Percentiles rank a stretch among this genome's conserved stretches.
phyloP scores from a whole-genome alignment of 2,888 invertebrate genomes.

The Folsomia candida region DNA sequence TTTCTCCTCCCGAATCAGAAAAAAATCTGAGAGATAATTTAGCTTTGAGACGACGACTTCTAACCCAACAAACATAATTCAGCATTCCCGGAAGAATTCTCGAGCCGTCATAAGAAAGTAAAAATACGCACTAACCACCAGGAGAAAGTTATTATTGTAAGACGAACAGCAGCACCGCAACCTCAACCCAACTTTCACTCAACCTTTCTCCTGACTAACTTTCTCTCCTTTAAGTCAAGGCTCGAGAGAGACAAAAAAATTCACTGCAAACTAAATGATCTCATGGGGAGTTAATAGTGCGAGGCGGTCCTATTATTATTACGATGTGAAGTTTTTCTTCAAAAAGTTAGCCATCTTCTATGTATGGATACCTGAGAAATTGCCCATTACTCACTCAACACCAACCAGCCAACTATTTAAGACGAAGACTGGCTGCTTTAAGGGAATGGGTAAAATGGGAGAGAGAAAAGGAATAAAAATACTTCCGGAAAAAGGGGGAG shows the following conservation, averaged over 20 bases:
- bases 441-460: background rate
- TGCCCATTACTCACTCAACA: too few species aligned
- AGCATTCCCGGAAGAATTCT: too few species aligned
- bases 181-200: background rate
- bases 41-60: too few species aligned
- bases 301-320: slow-evolving; percentile 1
- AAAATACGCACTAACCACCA: too few species aligned
- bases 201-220: background rate
- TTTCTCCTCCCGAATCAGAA: too few species aligned
- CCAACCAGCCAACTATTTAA: background rate
- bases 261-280: slow-evolving; percentile 17
- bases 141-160: too few species aligned
- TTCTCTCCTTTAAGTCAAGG: background rate
- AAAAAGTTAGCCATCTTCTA: background rate
- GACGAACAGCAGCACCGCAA: too few species aligned
- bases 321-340: background rate
- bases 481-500: background rate
- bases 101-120: too few species aligned
- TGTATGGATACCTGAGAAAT: too few species aligned
- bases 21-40: too few species aligned
- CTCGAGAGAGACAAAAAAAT: slow-evolving; percentile 14
- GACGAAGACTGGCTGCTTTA: background rate
- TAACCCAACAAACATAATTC: too few species aligned
- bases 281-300: slow-evolving; percentile 8
- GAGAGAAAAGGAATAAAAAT: background rate